Base-by-base conservation (phyloP, 2,888 invertebrate species). In the Netelia inedita region DNA sequence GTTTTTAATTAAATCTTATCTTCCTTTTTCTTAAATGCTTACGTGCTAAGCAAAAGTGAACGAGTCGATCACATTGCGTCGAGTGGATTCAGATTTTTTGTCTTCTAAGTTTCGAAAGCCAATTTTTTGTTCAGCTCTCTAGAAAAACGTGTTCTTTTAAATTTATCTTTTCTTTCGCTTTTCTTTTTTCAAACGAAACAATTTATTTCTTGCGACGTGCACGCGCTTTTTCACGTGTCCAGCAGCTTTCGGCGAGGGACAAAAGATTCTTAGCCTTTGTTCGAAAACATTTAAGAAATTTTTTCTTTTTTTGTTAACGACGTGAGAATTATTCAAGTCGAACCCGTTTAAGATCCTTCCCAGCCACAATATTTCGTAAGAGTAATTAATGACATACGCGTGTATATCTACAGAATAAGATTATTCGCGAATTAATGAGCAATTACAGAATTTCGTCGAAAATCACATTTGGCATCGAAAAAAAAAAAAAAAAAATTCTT, bases 361-460 rank as follows among this genome's bases (percentile, higher is more conserved):
- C 95, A 96, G 95, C 96, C 96, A 96, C 96, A 96, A 95, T 96
- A 95, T 69, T 63, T 35, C 50, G 69, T 73, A 81, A 65, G 65
- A 80, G 43, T 68, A 68, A 68, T 80, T 46, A 73, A 75, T 75
- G 11, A 74, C 61, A 61, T 28, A 23, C 61, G 46, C 23, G 16
- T 59, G 41, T 95, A 95, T 87, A 87, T 57, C 86, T 88, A 86
- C 78, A 89, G 68, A 75, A 6, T 41, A 74, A 59, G 74, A 74
- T 84, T 68, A 84, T 78, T 68, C 55, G 73, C 69, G 78, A 72
- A 73, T 73, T 43, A 71, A 81, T 73, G 76, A 84, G 76, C 78
- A 78, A 83, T 43, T 41, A 65, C 61, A 59, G 14, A 43, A 73
- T 83, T 41, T 50, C 53, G 66, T 57, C 28, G 28, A 43, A 74